Evolutionary conservation across 2,888 invertebrate genomes (phyloP).

Genomic region (Drosophila ezoana): DNA sequence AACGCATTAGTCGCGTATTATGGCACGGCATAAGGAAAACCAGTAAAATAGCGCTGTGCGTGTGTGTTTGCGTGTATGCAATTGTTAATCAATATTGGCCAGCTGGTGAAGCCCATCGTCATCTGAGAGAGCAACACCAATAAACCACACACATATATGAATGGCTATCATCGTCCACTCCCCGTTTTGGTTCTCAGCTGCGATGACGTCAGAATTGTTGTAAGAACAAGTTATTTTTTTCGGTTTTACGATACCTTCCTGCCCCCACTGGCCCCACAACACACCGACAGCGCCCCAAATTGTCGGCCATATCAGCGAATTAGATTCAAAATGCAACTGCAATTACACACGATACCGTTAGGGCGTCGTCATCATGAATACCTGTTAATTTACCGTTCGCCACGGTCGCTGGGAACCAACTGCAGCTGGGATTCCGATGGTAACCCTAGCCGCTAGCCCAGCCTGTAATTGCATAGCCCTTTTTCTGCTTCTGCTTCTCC

Average conservation of each 20-base stretch:
- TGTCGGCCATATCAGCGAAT: constrained; percentile 31
- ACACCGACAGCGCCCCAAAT: constrained; percentile 20
- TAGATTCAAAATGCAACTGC: constrained; percentile 60
- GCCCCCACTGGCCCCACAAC: neutral
- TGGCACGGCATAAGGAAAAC: constrained; percentile 47
- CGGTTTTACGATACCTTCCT: constrained; percentile 23
- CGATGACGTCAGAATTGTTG: constrained; percentile 77
- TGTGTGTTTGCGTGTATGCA: constrained; percentile 24
- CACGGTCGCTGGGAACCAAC: constrained; percentile 41
- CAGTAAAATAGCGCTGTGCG: constrained; percentile 27
- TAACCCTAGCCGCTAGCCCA: constrained; percentile 31
- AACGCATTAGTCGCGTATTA: constrained; percentile 66
- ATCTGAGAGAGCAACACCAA: constrained; percentile 38
- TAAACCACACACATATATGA: constrained; percentile 52
- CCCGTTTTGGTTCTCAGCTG: constrained; percentile 81
- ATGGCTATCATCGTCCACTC: constrained; percentile 78
- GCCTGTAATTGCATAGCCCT: constrained; percentile 40
- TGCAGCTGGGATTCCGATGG: constrained; percentile 34
- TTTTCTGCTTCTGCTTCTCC: neutral
- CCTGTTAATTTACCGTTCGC: constrained; percentile 62
- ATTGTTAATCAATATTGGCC: constrained; percentile 71
- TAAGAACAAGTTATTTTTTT: constrained; percentile 67
- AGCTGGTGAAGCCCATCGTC: constrained; percentile 59
- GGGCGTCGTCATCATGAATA: constrained; percentile 50
- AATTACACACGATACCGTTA: constrained; percentile 78